These are phyloP conservation scores for Pleuronectes platessa DNA, from an alignment of 2,113 vertebrate species.

Conservation along the genomic window DNA sequence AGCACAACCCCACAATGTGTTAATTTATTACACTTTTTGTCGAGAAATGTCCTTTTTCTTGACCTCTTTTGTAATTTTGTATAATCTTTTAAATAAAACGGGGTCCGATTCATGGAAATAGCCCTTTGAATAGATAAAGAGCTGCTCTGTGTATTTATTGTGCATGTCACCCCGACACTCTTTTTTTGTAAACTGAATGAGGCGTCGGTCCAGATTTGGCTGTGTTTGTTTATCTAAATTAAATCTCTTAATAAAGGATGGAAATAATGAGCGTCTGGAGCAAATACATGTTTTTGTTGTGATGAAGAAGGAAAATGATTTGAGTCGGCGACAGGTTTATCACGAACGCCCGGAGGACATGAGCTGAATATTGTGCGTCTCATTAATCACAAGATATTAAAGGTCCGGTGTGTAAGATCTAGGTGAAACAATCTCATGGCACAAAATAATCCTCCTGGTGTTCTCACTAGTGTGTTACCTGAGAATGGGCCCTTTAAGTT, in stretches of 20 bases:
- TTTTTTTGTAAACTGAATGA: too few relatives aligned
- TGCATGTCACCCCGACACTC: slow-evolving; percentile 5
- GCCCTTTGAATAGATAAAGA: slow-evolving; percentile 2
- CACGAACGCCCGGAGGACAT: not conserved
- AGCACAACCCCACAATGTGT: not conserved
- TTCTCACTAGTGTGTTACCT: too few relatives aligned
- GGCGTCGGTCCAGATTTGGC: too few relatives aligned
- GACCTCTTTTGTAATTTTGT: slow-evolving; percentile 3
- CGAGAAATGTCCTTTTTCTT: slow-evolving; percentile 9
- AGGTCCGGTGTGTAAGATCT: too few relatives aligned
- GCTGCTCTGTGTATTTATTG: slow-evolving; percentile 60
- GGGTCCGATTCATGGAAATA: slow-evolving; percentile 15
- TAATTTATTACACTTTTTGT: slow-evolving; percentile 55
- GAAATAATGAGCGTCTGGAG: slow-evolving; percentile 45
- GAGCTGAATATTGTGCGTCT: not conserved
- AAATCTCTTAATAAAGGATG: slow-evolving; percentile 53
- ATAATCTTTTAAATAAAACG: slow-evolving; percentile 1
- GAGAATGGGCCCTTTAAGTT: too few relatives aligned
- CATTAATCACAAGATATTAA: not conserved
- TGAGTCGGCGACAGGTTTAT: not conserved
- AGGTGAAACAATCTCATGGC: too few relatives aligned
- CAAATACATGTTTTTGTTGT: slow-evolving; percentile 18
- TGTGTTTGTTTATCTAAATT: slow-evolving; percentile 34
- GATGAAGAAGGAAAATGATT: not conserved
- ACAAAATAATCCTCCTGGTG: too few relatives aligned